phyloP scores from a whole-genome alignment of 1,140 invertebrate genomes.

The Drosophila mauritiana region DNA sequence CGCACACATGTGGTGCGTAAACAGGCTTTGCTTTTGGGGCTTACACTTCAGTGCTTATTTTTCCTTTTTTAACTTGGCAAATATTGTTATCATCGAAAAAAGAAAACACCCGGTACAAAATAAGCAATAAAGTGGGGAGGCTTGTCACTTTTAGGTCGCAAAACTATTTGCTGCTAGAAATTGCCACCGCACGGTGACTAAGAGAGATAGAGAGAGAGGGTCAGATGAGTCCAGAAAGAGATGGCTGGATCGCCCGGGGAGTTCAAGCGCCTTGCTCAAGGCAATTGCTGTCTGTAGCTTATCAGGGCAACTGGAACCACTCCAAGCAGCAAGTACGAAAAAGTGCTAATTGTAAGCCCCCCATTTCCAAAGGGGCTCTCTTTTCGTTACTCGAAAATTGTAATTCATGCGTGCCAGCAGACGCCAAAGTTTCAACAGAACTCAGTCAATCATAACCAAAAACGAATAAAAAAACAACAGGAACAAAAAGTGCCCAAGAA shows the following conservation, averaged over 20 bases:
- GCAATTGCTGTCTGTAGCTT: slow-evolving; percentile 59
- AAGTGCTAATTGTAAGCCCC: slow-evolving; percentile 70
- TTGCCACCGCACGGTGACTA: slow-evolving; percentile 17
- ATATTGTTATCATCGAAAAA: slow-evolving; percentile 73
- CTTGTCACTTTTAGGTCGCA: slow-evolving; percentile 73
- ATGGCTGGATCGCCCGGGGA: slow-evolving; percentile 17
- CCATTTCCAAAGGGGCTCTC: slow-evolving; percentile 6
- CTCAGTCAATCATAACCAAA: slow-evolving; percentile 81
- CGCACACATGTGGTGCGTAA: slow-evolving; percentile 60
- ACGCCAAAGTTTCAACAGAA: slow-evolving; percentile 83
- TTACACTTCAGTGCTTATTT: slow-evolving; percentile 55
- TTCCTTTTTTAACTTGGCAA: slow-evolving; percentile 47
- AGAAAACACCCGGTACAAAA: slow-evolving; percentile 5
- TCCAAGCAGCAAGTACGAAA: slow-evolving; percentile 36
- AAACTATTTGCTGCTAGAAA: slow-evolving; percentile 73
- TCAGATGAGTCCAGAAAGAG: neutral
- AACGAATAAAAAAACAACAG: slow-evolving; percentile 6
- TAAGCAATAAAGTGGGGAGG: neutral
- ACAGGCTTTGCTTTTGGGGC: slow-evolving; percentile 80
- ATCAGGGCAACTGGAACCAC: slow-evolving; percentile 64
- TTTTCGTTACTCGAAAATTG: slow-evolving; percentile 78
- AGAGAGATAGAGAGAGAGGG: neutral
- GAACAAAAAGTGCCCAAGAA: slow-evolving; percentile 15
- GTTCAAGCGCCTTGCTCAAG: slow-evolving; percentile 79
- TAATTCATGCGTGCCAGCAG: slow-evolving; percentile 78